These are phyloP conservation scores for Subanguina moxae DNA, from an alignment of 1,140 invertebrate genomes.

Conservation along the genomic window DNA sequence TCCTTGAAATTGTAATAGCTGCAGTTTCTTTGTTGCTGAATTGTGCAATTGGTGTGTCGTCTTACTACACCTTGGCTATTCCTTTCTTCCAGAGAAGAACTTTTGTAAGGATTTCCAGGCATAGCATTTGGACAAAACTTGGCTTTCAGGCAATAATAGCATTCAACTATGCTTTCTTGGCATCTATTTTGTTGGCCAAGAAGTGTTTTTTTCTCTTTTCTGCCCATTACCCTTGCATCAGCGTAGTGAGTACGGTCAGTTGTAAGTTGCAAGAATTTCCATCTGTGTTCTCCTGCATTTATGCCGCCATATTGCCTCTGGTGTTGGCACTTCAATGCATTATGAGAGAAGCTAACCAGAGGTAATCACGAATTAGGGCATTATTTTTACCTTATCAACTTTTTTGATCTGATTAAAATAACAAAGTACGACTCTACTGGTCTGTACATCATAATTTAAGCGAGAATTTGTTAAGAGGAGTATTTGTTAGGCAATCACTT, in stretches of 20 bases:
- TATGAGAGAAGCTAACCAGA: background rate
- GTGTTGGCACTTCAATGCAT: slow-evolving; percentile 21
- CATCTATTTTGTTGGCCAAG: slow-evolving; percentile 24
- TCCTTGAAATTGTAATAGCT: slow-evolving; percentile 20
- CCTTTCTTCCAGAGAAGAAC: slow-evolving; percentile 14
- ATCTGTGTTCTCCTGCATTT: slow-evolving; percentile 23
- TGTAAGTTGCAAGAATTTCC: slow-evolving; percentile 35
- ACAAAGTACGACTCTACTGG: no score
- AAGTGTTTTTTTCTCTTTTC: slow-evolving; percentile 29
- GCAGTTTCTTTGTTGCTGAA: slow-evolving; percentile 12
- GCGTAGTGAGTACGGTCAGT: slow-evolving; percentile 5
- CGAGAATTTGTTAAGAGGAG: no score
- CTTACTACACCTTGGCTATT: slow-evolving; percentile 12
- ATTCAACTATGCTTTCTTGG: slow-evolving; percentile 24
- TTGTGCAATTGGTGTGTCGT: background rate
- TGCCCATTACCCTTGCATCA: slow-evolving; percentile 9
- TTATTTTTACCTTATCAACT: no score
- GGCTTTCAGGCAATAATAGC: slow-evolving; percentile 21
- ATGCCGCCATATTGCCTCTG: slow-evolving; percentile 17
- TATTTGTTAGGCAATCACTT: no score
- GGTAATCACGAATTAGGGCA: background rate
- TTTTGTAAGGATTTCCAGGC: slow-evolving; percentile 1
- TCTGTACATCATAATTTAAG: no score
- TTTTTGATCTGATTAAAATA: no score
- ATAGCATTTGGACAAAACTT: background rate